Evolutionary conservation across 2,888 invertebrate genomes (phyloP), one percentile per base, ranked within the genome.

Genomic region (Rhogogaster chlorosoma): DNA sequence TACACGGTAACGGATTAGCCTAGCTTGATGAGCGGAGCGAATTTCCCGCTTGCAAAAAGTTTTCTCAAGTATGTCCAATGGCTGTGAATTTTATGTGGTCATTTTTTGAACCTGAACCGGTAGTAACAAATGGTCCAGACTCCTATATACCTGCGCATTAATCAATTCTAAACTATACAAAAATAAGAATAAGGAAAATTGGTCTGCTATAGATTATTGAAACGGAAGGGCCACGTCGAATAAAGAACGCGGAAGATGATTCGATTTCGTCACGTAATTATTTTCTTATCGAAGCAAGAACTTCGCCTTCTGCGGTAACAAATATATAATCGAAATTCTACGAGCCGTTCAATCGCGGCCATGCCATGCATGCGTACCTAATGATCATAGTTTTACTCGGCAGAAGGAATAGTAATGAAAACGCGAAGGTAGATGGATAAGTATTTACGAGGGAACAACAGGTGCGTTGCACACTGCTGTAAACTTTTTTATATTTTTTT

Each of bases 1-100:
- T 53, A 29, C 32, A 49, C 49, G 77, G 49, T 77, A 77, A 77
- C 53, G 49, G 77, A 49, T 77, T 77, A 29, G 53, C 77, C 29
- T 67, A 67, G 67, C 32, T 32, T 67, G 49, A 77, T 32, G 77
- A 49, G 29, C 45, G 53, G 2, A 29, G 45, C 49, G n/a, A 38
- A 80, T 80, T 53, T 18, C 3, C 7, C 9, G 9, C 42, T 42
- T 15, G 80, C 26, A 80, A 80, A 80, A 80, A 42, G 57, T 77
- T 29, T 7, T 4, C 29, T 26, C 12, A 12, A 18, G 61, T 61
- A 26, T 67, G 67, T 67, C 18, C 67, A 1, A 29, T 67, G 32
- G 67, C 18, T 67, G 67, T 32, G 32, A 22, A 32, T 32, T 67
- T 7, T 12, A 29, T 26, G 67, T 12, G 9, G 18, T 32, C 0